Percentiles rank a stretch among this genome's conserved stretches.
Conservation (phyloP, 2,797 vertebrate species). For the Sphaeramia orbicularis region DNA sequence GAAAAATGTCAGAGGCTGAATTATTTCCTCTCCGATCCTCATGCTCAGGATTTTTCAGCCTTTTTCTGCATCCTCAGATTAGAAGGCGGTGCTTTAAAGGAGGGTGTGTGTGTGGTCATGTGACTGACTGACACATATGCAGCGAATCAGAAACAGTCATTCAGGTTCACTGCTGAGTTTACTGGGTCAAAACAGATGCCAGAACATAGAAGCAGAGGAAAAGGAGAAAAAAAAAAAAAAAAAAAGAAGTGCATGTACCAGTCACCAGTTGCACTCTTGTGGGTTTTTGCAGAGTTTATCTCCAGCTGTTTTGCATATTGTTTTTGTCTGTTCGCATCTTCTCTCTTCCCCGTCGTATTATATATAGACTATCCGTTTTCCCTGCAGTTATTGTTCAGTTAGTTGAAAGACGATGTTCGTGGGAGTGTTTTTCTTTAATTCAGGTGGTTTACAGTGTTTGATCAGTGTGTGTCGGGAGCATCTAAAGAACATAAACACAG, state of each 20-base stretch:
- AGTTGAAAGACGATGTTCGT: too few relatives aligned
- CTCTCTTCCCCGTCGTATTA: not conserved
- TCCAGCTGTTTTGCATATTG: not conserved
- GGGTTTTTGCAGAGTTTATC: conserved; percentile 2
- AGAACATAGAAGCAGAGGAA: conserved; percentile 25
- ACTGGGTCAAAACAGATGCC: conserved; percentile 64
- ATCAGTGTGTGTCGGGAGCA: conserved; percentile 19
- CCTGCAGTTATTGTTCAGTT: not conserved
- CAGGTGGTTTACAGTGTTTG: conserved; percentile 9
- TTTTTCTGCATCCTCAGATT: conserved; percentile 36
- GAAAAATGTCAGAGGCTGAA: too few relatives aligned
- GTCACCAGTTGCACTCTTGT: conserved; percentile 35
- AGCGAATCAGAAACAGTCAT: conserved; percentile 48
- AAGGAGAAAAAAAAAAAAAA: too few relatives aligned
- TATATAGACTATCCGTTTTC: conserved; percentile 12
- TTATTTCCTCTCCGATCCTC: too few relatives aligned
- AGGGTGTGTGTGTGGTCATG: conserved; percentile 18
- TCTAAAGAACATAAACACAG: conserved; percentile 6
- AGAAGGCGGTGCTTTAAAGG: conserved; percentile 9
- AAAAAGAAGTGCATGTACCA: conserved; percentile 1
- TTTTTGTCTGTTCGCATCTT: not conserved
- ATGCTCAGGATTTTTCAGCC: not conserved
- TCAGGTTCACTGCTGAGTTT: conserved; percentile 68
- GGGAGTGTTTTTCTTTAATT: not conserved
- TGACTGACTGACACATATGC: conserved; percentile 15